Conservation (phyloP, 92 coral and sea anemone species). For the Paragorgia papillata region DNA sequence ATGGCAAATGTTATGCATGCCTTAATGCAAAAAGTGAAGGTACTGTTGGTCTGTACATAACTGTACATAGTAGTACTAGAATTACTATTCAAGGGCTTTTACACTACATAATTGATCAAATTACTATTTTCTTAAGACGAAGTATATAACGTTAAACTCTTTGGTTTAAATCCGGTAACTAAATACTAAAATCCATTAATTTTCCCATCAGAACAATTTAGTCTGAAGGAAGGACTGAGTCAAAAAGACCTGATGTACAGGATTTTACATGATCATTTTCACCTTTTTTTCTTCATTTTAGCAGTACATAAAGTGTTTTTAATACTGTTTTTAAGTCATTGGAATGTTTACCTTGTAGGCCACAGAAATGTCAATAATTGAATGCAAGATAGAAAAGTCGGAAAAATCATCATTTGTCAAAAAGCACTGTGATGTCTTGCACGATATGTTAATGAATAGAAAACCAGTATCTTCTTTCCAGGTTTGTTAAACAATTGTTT, state of each 20-base stretch:
- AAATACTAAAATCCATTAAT: too few species aligned
- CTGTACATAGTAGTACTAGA: background rate
- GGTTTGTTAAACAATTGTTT: constrained; percentile 13
- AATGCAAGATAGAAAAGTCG: constrained; percentile 32
- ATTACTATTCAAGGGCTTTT: background rate
- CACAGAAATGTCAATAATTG: constrained; percentile 24
- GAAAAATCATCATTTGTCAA: constrained; percentile 36
- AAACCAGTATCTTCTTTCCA: background rate
- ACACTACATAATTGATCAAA: background rate
- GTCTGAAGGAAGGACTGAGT: too few species aligned
- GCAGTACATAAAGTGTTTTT: background rate
- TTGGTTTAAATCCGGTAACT: background rate
- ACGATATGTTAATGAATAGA: constrained; percentile 10
- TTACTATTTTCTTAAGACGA: too few species aligned
- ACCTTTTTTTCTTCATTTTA: background rate
- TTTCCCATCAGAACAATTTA: too few species aligned
- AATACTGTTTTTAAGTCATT: background rate
- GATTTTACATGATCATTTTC: too few species aligned
- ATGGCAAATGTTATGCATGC: constrained; percentile 22
- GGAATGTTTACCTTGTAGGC: constrained; percentile 2
- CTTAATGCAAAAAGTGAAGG: constrained; percentile 22
- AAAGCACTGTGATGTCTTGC: constrained; percentile 19
- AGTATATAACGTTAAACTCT: too few species aligned
- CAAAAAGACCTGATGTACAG: too few species aligned
- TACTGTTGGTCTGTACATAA: background rate